Base-by-base conservation (phyloP, 2,797 vertebrate genomes). In the Gallinago solitaria region DNA sequence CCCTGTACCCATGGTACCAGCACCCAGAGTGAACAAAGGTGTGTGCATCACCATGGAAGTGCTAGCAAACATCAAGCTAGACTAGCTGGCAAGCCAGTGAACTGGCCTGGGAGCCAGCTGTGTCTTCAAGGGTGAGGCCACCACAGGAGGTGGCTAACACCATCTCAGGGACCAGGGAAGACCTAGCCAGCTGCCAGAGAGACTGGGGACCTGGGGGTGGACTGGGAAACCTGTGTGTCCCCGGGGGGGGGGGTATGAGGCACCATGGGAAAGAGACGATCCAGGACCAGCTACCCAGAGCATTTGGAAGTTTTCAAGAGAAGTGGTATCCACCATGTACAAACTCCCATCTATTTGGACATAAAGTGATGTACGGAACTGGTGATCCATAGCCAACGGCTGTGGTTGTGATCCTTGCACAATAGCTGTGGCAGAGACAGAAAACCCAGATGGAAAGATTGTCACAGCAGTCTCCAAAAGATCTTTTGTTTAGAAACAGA, bases 361-460 rank as follows among this genome's bases (percentile, higher is more conserved):
- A 83, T n/a, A 51, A 77, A 93, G 48, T 12, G 17, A n/a, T 47
- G 30, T 17, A 69, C 5, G 51, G 69, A 87, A 77, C 19, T 23
- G 16, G 17, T 14, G 54, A 28, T 48, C 77, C 56, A 83, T 15
- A 41, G 25, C 35, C 61, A 80, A 12, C 5, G 15, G 0, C 45
- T 2, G 0, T 0, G 3, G 37, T 43, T 1, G 0, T 2, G 1
- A 70, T 63, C 47, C 15, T 89, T 33, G 84, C 47, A 67, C 33
- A 70, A n/a, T n/a, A 80, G 47, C 43, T 83, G 21, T 32, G 35
- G 35, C 39, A 18, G 2, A 76, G 37, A 87, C 9, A 45, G 21
- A 69, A 63, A 84, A 33, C 37, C 17, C 45, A 41, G 51, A 32
- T 9, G 24, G 48, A 81, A 75, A 47, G 32, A 61, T 2, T 37